Evolutionary conservation across 2,888 invertebrate species (phyloP).

Genomic region (Brenthis ino): DNA sequence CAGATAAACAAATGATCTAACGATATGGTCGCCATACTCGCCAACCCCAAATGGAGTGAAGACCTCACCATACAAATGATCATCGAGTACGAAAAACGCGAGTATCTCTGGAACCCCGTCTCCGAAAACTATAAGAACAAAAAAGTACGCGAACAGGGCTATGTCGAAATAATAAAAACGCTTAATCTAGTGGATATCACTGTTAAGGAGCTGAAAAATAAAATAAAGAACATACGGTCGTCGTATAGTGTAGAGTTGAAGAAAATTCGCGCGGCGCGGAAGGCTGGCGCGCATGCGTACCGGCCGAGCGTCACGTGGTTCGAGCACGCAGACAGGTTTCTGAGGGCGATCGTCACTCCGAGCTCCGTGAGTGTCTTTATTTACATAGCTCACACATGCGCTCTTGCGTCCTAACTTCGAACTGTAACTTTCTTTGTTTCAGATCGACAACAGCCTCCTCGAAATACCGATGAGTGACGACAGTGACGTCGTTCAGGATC

Average conservation of each 20-base stretch:
- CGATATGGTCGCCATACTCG: constrained; percentile 75
- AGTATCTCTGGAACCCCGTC: constrained; percentile 78
- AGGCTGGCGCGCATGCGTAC: constrained; percentile 81
- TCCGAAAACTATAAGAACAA: constrained; percentile 80
- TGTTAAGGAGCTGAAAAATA: constrained; percentile 79
- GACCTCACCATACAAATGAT: constrained; percentile 79
- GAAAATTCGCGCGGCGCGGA: constrained; percentile 80
- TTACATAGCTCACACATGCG: constrained; percentile 39
- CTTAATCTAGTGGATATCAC: constrained; percentile 75
- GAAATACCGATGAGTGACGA: constrained; percentile 77
- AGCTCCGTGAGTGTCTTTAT: constrained; percentile 70
- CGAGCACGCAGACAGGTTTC: constrained; percentile 81
- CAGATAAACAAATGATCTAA: constrained; percentile 59
- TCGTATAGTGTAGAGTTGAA: constrained; percentile 80
- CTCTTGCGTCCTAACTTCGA: constrained; percentile 50
- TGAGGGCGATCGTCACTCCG: constrained; percentile 80
- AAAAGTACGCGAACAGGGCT: constrained; percentile 77
- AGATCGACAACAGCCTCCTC: constrained; percentile 75
- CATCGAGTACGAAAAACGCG: constrained; percentile 77
- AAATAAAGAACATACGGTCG: constrained; percentile 79
- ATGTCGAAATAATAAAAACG: constrained; percentile 76
- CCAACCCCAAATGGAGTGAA: constrained; percentile 80
- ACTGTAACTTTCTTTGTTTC: constrained; percentile 51
- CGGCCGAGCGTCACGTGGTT: constrained; percentile 81
- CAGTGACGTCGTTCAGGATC: constrained; percentile 75